A percentile compares a stretch with the other conserved stretches of the same genome.
These are phyloP conservation scores for Zoanthus sansibaricus DNA, from an alignment of 92 coral and sea anemone species.

Conservation along the genomic window DNA sequence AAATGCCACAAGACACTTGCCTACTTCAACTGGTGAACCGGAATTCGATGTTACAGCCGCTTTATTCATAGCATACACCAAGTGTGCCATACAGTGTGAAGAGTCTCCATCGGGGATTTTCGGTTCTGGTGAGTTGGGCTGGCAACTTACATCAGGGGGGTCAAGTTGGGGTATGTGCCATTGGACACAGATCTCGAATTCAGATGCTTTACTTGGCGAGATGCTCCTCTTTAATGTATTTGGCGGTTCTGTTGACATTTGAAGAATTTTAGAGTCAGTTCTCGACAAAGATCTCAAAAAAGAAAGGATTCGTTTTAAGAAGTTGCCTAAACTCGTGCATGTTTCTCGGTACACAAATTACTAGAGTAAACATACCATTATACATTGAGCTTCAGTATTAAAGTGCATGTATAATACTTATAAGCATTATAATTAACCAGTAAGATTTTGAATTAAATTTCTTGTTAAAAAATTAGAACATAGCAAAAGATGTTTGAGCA, in stretches of 20 bases:
- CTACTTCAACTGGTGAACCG: slow-evolving; percentile 68
- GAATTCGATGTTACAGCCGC: slow-evolving; percentile 68
- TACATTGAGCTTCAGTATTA: too few species aligned
- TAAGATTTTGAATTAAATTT: too few species aligned
- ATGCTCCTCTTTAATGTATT: slow-evolving; percentile 4
- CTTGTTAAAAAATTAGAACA: too few species aligned
- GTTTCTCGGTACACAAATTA: too few species aligned
- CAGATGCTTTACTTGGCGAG: slow-evolving; percentile 65
- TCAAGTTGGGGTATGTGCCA: slow-evolving; percentile 75
- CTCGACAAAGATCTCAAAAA: background rate
- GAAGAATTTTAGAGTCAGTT: background rate
- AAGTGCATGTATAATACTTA: too few species aligned
- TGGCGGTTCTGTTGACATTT: slow-evolving; percentile 27
- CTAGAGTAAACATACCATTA: too few species aligned
- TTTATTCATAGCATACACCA: slow-evolving; percentile 84
- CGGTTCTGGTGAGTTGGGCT: too few species aligned
- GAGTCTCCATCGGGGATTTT: background rate
- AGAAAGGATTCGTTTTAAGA: background rate
- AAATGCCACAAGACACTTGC: slow-evolving; percentile 61
- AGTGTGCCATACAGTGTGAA: slow-evolving; percentile 31
- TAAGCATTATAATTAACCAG: too few species aligned
- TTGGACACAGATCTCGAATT: slow-evolving; percentile 83
- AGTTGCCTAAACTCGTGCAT: background rate
- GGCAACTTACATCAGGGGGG: slow-evolving; percentile 12
- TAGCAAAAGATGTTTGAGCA: too few species aligned